phyloP scores from a whole-genome alignment of 2,888 invertebrate species.

The Rambutsinella grinnellia region DNA sequence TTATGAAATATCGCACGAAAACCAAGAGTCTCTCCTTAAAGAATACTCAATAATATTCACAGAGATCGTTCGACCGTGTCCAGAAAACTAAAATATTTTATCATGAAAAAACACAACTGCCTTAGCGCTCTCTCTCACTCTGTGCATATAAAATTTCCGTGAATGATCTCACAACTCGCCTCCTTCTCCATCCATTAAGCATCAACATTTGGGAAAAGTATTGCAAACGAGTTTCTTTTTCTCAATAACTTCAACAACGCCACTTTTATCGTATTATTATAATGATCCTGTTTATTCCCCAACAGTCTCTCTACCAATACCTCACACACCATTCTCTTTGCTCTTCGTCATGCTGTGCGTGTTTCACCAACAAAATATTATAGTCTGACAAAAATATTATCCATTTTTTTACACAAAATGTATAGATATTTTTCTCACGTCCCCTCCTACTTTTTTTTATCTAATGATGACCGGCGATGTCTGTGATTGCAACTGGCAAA shows the following conservation, averaged over 20 bases:
- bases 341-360: slow-evolving; percentile 40
- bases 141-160: too few relatives aligned
- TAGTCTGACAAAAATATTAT: too few relatives aligned
- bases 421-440: slow-evolving; percentile 46
- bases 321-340: not conserved
- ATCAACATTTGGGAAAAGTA: slow-evolving; percentile 16
- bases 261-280: slow-evolving; percentile 8
- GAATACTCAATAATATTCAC: not conserved
- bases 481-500: too few relatives aligned
- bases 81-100: slow-evolving; percentile 33
- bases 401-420: too few relatives aligned
- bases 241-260: not conserved
- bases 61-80: slow-evolving; percentile 6
- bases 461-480: too few relatives aligned
- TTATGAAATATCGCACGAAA: not conserved
- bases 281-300: not conserved
- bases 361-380: slow-evolving; percentile 22
- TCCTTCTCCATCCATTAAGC: not conserved
- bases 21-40: not conserved
- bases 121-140: not conserved
- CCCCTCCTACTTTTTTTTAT: too few relatives aligned
- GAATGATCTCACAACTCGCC: too few relatives aligned
- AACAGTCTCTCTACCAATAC: not conserved
- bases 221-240: slow-evolving; percentile 38
- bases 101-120: slow-evolving; percentile 19